Evolutionary conservation across 2,797 vertebrate species (phyloP).

Genomic region (Catharus ustulatus): DNA sequence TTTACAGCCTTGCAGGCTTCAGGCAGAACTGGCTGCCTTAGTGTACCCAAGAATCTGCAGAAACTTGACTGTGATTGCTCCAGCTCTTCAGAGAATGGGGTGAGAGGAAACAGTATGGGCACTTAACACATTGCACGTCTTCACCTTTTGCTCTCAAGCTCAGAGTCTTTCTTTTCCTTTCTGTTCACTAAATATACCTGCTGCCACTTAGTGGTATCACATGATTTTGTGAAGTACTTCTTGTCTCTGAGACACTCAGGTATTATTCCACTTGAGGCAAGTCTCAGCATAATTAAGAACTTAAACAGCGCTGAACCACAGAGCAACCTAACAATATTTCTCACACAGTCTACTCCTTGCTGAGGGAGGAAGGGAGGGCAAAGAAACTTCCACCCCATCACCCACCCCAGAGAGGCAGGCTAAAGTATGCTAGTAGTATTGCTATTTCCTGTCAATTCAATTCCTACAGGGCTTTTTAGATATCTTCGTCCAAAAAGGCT

Average conservation of each 20-base stretch:
- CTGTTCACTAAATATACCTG: background rate
- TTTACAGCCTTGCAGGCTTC: background rate
- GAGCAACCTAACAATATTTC: background rate
- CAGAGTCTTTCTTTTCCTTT: background rate
- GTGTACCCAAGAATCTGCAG: background rate
- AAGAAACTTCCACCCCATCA: background rate
- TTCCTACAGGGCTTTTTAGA: background rate
- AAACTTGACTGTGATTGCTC: background rate
- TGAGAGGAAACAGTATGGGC: background rate
- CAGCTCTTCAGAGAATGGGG: background rate
- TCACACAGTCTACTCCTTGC: background rate
- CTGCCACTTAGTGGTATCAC: background rate
- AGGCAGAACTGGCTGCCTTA: background rate
- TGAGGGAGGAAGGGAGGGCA: background rate
- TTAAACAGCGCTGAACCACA: background rate
- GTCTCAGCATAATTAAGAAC: background rate
- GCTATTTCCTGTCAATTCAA: background rate
- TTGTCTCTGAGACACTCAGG: background rate
- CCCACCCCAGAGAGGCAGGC: background rate
- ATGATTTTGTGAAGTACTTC: background rate
- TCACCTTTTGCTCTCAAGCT: background rate
- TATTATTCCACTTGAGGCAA: background rate
- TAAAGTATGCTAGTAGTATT: background rate
- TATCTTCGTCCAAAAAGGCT: background rate
- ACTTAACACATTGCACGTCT: background rate